Evolutionary conservation across 2,113 vertebrate species (phyloP), one percentile per base, ranked within the genome.

Genomic region (Neodontobutis hainanensis): DNA sequence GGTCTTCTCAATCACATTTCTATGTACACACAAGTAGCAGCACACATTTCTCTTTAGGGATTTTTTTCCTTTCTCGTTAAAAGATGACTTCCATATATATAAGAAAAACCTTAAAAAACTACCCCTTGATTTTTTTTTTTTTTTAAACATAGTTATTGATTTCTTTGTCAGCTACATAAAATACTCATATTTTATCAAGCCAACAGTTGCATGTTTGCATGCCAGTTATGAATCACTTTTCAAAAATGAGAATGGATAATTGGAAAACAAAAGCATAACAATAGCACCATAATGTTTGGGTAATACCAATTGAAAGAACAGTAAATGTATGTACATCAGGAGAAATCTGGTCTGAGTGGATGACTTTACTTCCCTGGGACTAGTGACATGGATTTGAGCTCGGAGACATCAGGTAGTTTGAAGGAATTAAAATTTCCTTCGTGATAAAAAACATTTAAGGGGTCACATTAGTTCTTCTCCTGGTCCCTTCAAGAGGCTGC

Each of bases 351-450:
- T 78, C 50, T 77, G 40, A 63, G 77, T 75, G 45, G 16, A 70
- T 78, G 66, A 78, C 71, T 77, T 84, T 77, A 86, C 81, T 78
- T 75, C 67, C 42, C 71, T 85, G 87, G 78, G 88, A 84, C 83
- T 78, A 82, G 87, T 88, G 88, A 88, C 83, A 55, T 91, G 89
- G 89, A 88, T 90, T 90, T 84, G 85, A 89, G 90, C 81, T 92
- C 73, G 68, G 83, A 82, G 80, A 87, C 85, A 87, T 89, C 82
- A 85, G 81, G 8, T 65, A 76, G 72, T 73, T 59, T 77, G 62
- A 78, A 68, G 65, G 50, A 67, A 11, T 52, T 14, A 7, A 47
- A 60, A 48, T 74, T 67, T 56, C 73, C 68, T 55, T 75, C 43
- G 49, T 42, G 44, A 49, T 61, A 56, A 49, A n/a, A 74, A 75